Percentiles rank a stretch among this genome's conserved stretches.
Conservation (phyloP, 2,888 invertebrate genomes). For the Drosophila meridionalis region DNA sequence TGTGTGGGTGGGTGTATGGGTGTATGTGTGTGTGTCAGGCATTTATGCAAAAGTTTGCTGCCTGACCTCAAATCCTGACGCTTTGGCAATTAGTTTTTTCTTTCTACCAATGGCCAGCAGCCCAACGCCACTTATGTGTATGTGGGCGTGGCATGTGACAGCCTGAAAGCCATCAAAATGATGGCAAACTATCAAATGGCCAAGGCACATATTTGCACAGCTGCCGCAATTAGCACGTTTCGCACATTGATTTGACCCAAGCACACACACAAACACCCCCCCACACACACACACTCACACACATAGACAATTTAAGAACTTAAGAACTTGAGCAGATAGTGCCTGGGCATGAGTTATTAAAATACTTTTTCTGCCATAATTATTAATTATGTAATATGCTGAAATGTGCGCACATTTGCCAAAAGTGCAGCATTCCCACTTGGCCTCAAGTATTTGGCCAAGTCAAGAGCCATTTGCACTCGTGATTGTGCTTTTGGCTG, state of each 20-base stretch:
- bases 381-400: slow-evolving; percentile 71
- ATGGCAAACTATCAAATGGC: slow-evolving; percentile 77
- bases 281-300: not conserved
- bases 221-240: slow-evolving; percentile 81
- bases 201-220: slow-evolving; percentile 75
- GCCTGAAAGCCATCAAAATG: slow-evolving; percentile 69
- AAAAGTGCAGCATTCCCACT: slow-evolving; percentile 25
- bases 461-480: slow-evolving; percentile 31
- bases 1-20: not conserved
- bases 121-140: slow-evolving; percentile 14
- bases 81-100: slow-evolving; percentile 73
- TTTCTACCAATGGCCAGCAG: slow-evolving; percentile 53
- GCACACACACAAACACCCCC: not conserved
- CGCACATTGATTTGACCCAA: slow-evolving; percentile 72
- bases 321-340: slow-evolving; percentile 37
- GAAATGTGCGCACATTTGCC: slow-evolving; percentile 48
- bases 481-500: not conserved
- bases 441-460: slow-evolving; percentile 36
- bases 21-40: slow-evolving; percentile 23
- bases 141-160: slow-evolving; percentile 25
- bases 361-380: slow-evolving; percentile 65
- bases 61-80: slow-evolving; percentile 47
- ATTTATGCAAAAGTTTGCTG: slow-evolving; percentile 72
- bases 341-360: slow-evolving; percentile 59
- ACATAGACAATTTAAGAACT: slow-evolving; percentile 24